These are phyloP conservation scores for Grus americana DNA, from an alignment of 2,113 vertebrate species.

Conservation along the genomic window DNA sequence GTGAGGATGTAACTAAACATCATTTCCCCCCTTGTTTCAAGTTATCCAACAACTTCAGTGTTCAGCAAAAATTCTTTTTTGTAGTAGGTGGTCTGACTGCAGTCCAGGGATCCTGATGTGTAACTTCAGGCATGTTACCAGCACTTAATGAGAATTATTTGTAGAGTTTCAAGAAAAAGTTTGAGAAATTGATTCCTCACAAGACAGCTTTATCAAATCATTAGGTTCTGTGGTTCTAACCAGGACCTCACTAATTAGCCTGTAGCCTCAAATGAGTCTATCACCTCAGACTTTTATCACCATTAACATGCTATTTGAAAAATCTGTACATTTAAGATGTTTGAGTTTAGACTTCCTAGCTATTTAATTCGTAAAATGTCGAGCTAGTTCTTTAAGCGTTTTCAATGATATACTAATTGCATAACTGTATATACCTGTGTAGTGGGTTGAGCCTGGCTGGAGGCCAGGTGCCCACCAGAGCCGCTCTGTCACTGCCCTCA, in stretches of 20 bases:
- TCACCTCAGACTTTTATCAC: neutral
- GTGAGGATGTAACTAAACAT: neutral
- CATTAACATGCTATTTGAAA: neutral
- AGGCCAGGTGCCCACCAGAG: too few species aligned
- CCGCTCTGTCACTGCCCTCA: too few species aligned
- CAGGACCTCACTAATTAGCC: constrained; percentile 2
- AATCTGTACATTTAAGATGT: neutral
- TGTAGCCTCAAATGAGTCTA: neutral
- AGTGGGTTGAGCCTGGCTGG: too few species aligned
- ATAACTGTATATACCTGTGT: neutral
- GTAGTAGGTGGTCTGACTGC: neutral
- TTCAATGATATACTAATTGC: neutral
- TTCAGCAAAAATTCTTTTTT: neutral
- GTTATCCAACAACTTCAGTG: neutral
- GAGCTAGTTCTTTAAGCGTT: neutral
- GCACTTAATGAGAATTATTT: neutral
- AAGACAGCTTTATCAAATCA: constrained; percentile 2
- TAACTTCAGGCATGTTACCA: neutral
- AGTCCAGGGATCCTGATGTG: neutral
- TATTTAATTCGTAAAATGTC: neutral
- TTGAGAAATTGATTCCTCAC: neutral
- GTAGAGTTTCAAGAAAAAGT: neutral
- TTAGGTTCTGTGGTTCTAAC: neutral
- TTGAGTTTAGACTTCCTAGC: neutral
- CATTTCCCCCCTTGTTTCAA: fast-evolving